Evolutionary conservation across 2,113 vertebrate genomes (phyloP).

Genomic region (Podocnemis expansa): DNA sequence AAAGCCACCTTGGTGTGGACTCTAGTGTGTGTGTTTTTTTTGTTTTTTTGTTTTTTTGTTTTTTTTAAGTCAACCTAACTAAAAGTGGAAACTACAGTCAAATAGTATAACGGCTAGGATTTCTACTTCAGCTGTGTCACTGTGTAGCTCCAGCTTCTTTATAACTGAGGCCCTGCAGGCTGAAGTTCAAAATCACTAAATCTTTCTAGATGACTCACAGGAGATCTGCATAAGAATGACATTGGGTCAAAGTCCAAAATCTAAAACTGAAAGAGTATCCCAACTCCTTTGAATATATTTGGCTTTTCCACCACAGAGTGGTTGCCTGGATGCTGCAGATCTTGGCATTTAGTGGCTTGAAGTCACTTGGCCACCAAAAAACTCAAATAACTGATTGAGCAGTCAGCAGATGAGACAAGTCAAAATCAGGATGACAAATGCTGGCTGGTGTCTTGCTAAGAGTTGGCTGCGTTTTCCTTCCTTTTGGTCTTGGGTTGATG

Average conservation of each 20-base stretch:
- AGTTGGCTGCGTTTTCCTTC: not conserved
- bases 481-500: not conserved
- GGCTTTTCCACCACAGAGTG: not conserved
- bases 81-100: not conserved
- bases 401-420: rapidly evolving
- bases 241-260: not conserved
- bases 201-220: not conserved
- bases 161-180: not conserved
- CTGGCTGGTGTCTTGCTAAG: not conserved
- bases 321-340: not conserved
- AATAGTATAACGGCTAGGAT: not conserved
- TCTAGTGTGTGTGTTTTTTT: too few species aligned
- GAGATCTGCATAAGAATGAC: not conserved
- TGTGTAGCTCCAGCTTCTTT: not conserved
- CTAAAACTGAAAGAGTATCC: not conserved
- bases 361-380: not conserved
- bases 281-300: too few species aligned
- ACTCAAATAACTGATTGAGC: rapidly evolving
- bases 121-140: not conserved
- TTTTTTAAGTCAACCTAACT: not conserved
- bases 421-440: rapidly evolving
- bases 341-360: not conserved
- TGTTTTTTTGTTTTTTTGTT: too few species aligned
- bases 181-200: not conserved
- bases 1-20: too few species aligned